Conservation (phyloP, 2,888 invertebrate species). For the Stenotaenia linearis region DNA sequence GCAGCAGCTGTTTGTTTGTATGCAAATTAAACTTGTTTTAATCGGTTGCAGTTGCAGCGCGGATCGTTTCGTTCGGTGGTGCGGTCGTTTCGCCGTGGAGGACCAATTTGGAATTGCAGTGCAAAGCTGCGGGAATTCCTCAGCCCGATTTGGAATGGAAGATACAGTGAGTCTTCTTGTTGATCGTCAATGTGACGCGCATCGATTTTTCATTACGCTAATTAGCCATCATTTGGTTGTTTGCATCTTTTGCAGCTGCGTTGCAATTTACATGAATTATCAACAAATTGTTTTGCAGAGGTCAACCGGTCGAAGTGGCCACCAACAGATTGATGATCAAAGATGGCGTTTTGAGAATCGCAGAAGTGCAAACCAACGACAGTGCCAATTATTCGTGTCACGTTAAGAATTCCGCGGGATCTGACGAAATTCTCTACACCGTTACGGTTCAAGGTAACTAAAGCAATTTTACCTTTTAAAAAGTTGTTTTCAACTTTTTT, state of each 20-base stretch:
- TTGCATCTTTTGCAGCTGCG: neutral
- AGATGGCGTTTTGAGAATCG: slow-evolving; percentile 1
- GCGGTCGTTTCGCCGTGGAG: slow-evolving; percentile 17
- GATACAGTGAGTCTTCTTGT: slow-evolving; percentile 21
- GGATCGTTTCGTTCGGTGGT: slow-evolving; percentile 27
- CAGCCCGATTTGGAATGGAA: slow-evolving; percentile 29
- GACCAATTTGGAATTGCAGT: slow-evolving; percentile 17
- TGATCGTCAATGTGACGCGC: neutral
- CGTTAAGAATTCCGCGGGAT: neutral
- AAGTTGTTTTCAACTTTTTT: neutral
- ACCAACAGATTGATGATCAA: neutral
- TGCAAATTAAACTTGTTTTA: neutral
- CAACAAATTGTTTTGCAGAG: neutral
- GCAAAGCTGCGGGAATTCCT: slow-evolving; percentile 30
- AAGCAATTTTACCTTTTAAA: too few species aligned
- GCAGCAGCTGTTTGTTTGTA: neutral
- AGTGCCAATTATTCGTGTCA: slow-evolving; percentile 27
- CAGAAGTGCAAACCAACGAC: slow-evolving; percentile 10
- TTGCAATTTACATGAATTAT: neutral
- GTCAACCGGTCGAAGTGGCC: neutral
- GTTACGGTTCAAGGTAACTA: slow-evolving; percentile 27
- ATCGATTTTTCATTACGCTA: neutral
- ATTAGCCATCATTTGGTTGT: neutral
- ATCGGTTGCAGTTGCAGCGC: slow-evolving; percentile 28
- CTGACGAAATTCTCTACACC: neutral